phyloP scores from a whole-genome alignment of 2,113 vertebrate species.

The Grammomys surdaster region DNA sequence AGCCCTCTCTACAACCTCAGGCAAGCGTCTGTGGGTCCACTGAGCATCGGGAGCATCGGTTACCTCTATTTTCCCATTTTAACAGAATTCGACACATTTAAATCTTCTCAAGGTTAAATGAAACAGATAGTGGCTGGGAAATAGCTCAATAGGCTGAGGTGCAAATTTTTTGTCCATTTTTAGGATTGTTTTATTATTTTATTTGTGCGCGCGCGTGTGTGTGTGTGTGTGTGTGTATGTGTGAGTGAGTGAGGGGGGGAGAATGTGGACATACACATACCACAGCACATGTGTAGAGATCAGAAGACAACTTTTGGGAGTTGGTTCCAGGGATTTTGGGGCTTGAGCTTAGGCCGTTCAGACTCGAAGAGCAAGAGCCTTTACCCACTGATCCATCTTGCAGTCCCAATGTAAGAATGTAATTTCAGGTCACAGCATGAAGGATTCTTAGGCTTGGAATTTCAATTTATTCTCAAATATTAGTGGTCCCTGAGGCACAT shows the following conservation, averaged over 20 bases:
- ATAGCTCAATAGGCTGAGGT: background rate
- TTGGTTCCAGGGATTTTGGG: background rate
- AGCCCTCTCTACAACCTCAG: fast-evolving
- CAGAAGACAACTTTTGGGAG: background rate
- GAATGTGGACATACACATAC: background rate
- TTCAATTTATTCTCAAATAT: too few relatives aligned
- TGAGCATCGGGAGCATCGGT: background rate
- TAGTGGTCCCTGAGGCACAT: too few relatives aligned
- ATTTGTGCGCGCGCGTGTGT: background rate
- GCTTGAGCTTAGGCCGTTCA: too few relatives aligned
- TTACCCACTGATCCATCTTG: background rate
- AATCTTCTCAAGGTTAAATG: background rate
- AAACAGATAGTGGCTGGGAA: background rate
- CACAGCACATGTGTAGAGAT: background rate
- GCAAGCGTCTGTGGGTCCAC: background rate
- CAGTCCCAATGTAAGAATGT: background rate
- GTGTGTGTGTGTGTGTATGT: background rate
- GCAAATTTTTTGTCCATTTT: background rate
- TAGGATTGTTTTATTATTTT: background rate
- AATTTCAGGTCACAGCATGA: too few relatives aligned
- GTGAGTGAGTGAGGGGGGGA: background rate
- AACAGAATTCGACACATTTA: fast-evolving
- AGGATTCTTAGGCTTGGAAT: too few relatives aligned
- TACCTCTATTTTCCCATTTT: background rate
- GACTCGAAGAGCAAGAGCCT: background rate